phyloP scores from a whole-genome alignment of 2,797 vertebrate genomes.

The Typhlichthys subterraneus region DNA sequence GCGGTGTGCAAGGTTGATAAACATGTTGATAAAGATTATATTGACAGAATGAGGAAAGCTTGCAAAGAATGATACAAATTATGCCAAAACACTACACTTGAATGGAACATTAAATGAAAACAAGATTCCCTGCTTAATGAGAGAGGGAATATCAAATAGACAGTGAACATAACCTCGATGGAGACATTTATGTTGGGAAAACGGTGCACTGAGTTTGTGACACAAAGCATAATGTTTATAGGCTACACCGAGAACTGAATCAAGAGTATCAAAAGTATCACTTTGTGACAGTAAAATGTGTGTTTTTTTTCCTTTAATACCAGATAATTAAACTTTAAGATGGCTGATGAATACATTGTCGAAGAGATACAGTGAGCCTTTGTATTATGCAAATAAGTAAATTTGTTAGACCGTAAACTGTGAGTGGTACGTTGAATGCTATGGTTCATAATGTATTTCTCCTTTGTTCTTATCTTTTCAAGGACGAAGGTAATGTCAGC shows the following conservation, averaged over 20 bases:
- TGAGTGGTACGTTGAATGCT: background rate
- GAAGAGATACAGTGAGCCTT: slow-evolving; percentile 66
- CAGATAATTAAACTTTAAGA: slow-evolving; percentile 51
- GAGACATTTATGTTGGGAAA: too few relatives aligned
- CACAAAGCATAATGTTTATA: background rate
- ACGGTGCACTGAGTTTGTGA: background rate
- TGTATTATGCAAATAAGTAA: background rate
- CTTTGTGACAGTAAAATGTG: too few relatives aligned
- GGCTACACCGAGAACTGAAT: background rate
- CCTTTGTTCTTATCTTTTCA: slow-evolving; percentile 34
- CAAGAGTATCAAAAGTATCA: slow-evolving; percentile 1
- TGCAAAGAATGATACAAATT: slow-evolving; percentile 7
- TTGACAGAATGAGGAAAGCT: background rate
- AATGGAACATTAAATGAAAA: background rate
- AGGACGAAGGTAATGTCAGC: slow-evolving; percentile 48
- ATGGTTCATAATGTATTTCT: background rate
- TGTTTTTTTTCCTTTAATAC: slow-evolving; percentile 9
- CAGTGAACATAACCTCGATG: too few relatives aligned
- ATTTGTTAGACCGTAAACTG: background rate
- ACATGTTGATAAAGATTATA: slow-evolving; percentile 3
- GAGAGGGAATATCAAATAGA: too few relatives aligned
- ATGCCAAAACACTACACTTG: background rate
- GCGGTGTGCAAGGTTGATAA: slow-evolving; percentile 45
- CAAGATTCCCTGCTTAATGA: background rate
- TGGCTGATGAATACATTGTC: slow-evolving; percentile 66